phyloP scores from a whole-genome alignment of 2,888 invertebrate genomes.

The Gnatocerus cornutus region DNA sequence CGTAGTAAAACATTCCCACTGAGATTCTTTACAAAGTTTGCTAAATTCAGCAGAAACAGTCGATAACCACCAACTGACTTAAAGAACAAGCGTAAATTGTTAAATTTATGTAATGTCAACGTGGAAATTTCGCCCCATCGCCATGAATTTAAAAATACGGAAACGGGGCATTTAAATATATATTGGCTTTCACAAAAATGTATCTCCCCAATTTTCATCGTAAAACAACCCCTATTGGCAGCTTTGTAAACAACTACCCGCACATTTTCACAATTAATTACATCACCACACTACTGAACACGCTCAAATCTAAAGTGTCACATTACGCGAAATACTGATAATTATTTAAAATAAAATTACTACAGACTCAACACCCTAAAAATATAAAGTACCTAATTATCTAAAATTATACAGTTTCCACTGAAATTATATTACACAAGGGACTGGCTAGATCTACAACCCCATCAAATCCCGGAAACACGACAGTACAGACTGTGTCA shows the following conservation, averaged over 20 bases:
- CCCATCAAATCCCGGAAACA: slow-evolving; percentile 22
- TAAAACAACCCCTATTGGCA: slow-evolving; percentile 25
- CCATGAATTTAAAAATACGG: slow-evolving; percentile 14
- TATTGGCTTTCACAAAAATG: slow-evolving; percentile 29
- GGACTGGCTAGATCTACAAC: slow-evolving; percentile 7
- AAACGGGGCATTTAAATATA: slow-evolving; percentile 16
- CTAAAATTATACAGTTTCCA: slow-evolving; percentile 16
- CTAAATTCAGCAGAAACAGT: slow-evolving; percentile 44
- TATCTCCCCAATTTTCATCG: slow-evolving; percentile 11
- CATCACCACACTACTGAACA: slow-evolving; percentile 16
- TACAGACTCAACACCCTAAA: slow-evolving; percentile 3
- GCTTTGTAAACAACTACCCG: slow-evolving; percentile 23
- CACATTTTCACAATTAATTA: slow-evolving; percentile 37
- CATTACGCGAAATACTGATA: slow-evolving; percentile 3
- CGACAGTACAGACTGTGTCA: neutral
- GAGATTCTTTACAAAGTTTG: slow-evolving; percentile 38
- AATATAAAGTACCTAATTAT: slow-evolving; percentile 17
- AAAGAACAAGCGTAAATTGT: slow-evolving; percentile 15
- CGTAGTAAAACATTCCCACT: slow-evolving; percentile 34
- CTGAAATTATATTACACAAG: slow-evolving; percentile 16
- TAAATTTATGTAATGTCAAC: slow-evolving; percentile 15
- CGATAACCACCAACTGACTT: slow-evolving; percentile 40
- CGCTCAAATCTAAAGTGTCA: slow-evolving; percentile 4
- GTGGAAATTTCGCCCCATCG: slow-evolving; percentile 6
- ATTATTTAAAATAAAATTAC: slow-evolving; percentile 24